Evolutionary conservation across 1,140 invertebrate genomes (phyloP).

Genomic region (Aphaenogaster ashmeadi): DNA sequence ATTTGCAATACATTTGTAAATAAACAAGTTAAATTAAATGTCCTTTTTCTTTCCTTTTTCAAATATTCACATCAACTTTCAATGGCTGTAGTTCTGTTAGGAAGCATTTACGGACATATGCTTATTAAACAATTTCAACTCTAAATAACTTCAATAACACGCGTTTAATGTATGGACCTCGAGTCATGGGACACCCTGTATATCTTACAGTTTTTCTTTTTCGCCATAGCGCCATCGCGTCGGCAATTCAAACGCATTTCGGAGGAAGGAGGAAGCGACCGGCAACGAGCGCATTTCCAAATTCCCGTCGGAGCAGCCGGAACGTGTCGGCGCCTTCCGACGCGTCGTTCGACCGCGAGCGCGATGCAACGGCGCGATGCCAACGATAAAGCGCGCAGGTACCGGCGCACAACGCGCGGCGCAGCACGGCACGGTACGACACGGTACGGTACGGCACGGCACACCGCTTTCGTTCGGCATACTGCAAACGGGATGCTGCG

Average conservation of each 20-base stretch:
- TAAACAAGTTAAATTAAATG: too few relatives aligned
- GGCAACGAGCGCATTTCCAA: slow-evolving; percentile 18
- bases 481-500: slow-evolving; percentile 48
- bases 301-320: slow-evolving; percentile 11
- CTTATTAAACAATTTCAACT: too few relatives aligned
- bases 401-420: neutral
- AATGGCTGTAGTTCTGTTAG: too few relatives aligned
- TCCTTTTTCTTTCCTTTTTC: too few relatives aligned
- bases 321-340: slow-evolving; percentile 16
- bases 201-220: neutral
- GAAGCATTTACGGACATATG: too few relatives aligned
- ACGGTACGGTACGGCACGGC: neutral
- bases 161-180: too few relatives aligned
- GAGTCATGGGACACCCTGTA: neutral
- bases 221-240: neutral
- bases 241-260: neutral
- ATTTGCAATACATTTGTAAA: too few relatives aligned
- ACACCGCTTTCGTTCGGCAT: slow-evolving; percentile 41
- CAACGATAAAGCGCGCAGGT: slow-evolving; percentile 27
- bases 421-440: neutral
- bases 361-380: slow-evolving; percentile 23
- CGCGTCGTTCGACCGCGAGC: slow-evolving; percentile 38
- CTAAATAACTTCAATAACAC: too few relatives aligned
- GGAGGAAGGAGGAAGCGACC: neutral
- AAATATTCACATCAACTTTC: too few relatives aligned